phyloP scores from a whole-genome alignment of 2,888 invertebrate species.

The Morpho deidamia region DNA sequence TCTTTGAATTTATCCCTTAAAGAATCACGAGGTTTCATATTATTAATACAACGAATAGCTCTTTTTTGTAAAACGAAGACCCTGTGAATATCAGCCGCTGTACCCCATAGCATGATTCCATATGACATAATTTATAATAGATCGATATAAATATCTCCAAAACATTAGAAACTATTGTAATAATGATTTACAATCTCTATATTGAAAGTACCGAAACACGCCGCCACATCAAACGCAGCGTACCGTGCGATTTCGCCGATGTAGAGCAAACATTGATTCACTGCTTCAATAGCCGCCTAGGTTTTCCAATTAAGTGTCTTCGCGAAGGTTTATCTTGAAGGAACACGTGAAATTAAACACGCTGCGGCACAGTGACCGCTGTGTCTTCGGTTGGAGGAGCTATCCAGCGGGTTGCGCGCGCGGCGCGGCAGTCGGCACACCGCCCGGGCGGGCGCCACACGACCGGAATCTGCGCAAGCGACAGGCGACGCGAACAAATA shows the following conservation, averaged over 20 bases:
- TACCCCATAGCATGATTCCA: no score
- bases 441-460: slow-evolving; percentile 78
- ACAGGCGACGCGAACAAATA: slow-evolving; percentile 54
- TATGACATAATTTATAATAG: no score
- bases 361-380: not conserved
- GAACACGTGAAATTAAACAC: not conserved
- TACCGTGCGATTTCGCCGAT: slow-evolving; percentile 30
- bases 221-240: slow-evolving; percentile 14
- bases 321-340: slow-evolving; percentile 5
- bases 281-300: slow-evolving; percentile 37
- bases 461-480: slow-evolving; percentile 75
- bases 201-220: slow-evolving; percentile 5
- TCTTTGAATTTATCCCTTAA: no score
- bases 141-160: no score
- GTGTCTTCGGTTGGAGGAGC: not conserved
- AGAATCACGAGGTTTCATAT: no score
- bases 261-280: slow-evolving; percentile 46
- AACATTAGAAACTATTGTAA: not conserved
- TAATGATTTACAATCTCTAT: not conserved
- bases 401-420: slow-evolving; percentile 29
- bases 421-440: slow-evolving; percentile 67
- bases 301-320: slow-evolving; percentile 31
- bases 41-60: no score
- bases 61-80: no score
- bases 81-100: no score